These are phyloP conservation scores for Ahaetulla prasina DNA, from an alignment of 2,113 vertebrate species.

Conservation along the genomic window DNA sequence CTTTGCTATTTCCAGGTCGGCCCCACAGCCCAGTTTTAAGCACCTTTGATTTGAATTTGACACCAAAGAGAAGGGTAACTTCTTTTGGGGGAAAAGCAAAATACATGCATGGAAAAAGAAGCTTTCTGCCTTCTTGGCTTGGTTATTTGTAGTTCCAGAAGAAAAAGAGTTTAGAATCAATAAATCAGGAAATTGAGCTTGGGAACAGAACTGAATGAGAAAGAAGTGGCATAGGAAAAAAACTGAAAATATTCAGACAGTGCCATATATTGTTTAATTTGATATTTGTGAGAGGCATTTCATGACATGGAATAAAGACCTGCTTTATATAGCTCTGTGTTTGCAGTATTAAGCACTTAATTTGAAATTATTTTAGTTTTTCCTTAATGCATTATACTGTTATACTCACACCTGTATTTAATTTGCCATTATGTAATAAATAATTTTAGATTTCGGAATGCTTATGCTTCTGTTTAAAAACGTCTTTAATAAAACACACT, in stretches of 20 bases:
- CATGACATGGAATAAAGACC: background rate
- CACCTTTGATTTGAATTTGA: no score
- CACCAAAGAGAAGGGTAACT: background rate
- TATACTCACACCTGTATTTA: background rate
- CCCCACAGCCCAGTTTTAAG: no score
- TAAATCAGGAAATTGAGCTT: background rate
- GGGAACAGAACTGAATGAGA: background rate
- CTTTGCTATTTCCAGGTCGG: no score
- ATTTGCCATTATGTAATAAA: constrained; percentile 11
- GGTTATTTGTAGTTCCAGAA: background rate
- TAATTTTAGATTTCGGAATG: background rate
- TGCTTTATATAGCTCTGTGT: background rate
- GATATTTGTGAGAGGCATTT: background rate
- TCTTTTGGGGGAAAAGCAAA: background rate
- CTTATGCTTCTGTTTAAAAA: constrained; percentile 34
- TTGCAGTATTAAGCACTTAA: background rate
- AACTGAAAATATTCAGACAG: background rate
- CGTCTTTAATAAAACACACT: constrained; percentile 30
- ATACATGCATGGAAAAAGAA: background rate
- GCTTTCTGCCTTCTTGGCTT: background rate
- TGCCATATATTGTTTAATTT: background rate
- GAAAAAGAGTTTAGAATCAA: no score
- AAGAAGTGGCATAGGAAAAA: background rate
- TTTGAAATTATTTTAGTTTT: background rate
- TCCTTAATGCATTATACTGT: background rate